Conservation (phyloP, 2,797 vertebrate species). For the Paramormyrops hopkinsi region DNA sequence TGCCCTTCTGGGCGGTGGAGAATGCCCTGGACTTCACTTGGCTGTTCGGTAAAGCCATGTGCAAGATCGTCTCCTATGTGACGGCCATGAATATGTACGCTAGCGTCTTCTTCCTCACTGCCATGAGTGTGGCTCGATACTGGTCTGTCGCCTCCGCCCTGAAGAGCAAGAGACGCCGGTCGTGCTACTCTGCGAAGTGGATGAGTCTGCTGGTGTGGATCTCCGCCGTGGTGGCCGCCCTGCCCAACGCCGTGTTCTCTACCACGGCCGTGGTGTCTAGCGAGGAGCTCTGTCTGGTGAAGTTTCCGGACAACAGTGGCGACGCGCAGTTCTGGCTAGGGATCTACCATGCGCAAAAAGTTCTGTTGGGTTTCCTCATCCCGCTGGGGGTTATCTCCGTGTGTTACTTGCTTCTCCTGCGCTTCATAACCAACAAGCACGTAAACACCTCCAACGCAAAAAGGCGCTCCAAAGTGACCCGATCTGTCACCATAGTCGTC, state of each 20-base stretch:
- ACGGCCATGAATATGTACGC: slow-evolving; percentile 96
- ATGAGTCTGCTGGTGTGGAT: slow-evolving; percentile 74
- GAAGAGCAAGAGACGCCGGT: slow-evolving; percentile 53
- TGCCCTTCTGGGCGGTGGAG: slow-evolving; percentile 95
- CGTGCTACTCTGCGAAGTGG: slow-evolving; percentile 61
- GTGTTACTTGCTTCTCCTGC: slow-evolving; percentile 81
- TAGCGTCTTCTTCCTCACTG: slow-evolving; percentile 92
- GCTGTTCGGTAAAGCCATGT: slow-evolving; percentile 89
- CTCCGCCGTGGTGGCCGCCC: slow-evolving; percentile 69
- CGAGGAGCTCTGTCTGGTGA: slow-evolving; percentile 84
- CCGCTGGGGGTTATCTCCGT: slow-evolving; percentile 74
- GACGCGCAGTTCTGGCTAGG: slow-evolving; percentile 83
- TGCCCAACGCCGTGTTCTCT: slow-evolving; percentile 84
- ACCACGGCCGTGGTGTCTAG: slow-evolving; percentile 73
- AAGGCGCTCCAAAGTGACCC: slow-evolving; percentile 83
- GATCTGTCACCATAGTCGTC: slow-evolving; percentile 88
- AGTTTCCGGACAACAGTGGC: slow-evolving; percentile 70
- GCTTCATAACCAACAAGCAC: slow-evolving; percentile 74
- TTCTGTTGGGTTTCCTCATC: slow-evolving; percentile 79
- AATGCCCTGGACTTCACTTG: slow-evolving; percentile 89
- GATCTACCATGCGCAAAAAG: slow-evolving; percentile 87
- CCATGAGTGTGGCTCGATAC: slow-evolving; percentile 88
- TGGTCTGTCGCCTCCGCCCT: slow-evolving; percentile 80
- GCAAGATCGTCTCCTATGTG: slow-evolving; percentile 85
- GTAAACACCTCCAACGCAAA: slow-evolving; percentile 69